These are phyloP conservation scores for Eulimnadia texana DNA, from an alignment of 1,140 invertebrate genomes.

Conservation along the genomic window DNA sequence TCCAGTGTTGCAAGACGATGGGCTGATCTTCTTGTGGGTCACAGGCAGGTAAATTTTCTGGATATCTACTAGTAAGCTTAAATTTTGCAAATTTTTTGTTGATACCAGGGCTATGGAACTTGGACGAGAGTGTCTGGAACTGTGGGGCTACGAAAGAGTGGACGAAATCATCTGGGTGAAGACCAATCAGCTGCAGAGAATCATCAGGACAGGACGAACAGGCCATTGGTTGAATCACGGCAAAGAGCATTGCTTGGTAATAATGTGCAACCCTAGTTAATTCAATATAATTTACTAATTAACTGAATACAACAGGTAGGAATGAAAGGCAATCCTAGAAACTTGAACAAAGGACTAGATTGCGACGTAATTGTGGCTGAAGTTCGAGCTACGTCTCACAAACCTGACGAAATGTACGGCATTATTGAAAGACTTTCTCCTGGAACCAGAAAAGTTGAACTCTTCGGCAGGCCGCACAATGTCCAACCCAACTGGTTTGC, in stretches of 20 bases:
- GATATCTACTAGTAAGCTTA: conserved; percentile 11
- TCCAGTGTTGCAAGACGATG: conserved; percentile 82
- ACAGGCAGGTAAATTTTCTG: conserved; percentile 85
- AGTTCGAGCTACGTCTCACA: conserved; percentile 91
- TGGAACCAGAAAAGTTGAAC: conserved; percentile 90
- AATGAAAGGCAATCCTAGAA: conserved; percentile 85
- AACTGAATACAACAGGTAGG: conserved; percentile 40
- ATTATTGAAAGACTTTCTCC: conserved; percentile 44
- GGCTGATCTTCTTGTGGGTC: conserved; percentile 93
- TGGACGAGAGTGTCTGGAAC: conserved; percentile 75
- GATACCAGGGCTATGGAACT: conserved; percentile 83
- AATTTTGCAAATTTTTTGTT: not conserved
- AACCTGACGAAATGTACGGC: conserved; percentile 95
- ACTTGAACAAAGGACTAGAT: conserved; percentile 83
- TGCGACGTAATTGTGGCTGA: conserved; percentile 97
- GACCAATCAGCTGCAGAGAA: conserved; percentile 92
- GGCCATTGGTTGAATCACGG: conserved; percentile 98
- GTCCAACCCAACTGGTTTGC: conserved; percentile 91
- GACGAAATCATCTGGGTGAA: conserved; percentile 99
- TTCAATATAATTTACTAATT: conserved; percentile 8
- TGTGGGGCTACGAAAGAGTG: conserved; percentile 91
- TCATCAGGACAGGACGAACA: conserved; percentile 88
- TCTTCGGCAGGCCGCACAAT: conserved; percentile 94
- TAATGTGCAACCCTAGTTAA: not conserved
- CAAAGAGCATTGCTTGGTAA: conserved; percentile 90